These are phyloP conservation scores for Paramisgurnus dabryanus DNA, from an alignment of 2,113 vertebrate genomes.

Conservation along the genomic window DNA sequence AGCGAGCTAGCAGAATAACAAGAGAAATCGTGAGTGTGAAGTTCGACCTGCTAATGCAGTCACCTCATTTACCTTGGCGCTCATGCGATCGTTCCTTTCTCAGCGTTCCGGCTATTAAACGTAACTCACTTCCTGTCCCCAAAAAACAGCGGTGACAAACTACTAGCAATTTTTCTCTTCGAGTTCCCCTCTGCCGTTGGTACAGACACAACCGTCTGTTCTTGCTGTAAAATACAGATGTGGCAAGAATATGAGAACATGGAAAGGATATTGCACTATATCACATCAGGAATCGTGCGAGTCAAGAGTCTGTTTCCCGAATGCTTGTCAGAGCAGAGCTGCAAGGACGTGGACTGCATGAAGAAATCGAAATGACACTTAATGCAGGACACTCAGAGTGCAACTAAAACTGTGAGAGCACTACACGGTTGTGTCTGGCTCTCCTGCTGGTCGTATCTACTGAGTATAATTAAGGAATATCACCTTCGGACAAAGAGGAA, in stretches of 20 bases:
- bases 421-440: neutral
- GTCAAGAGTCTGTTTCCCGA: conserved; percentile 11
- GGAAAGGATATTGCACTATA: conserved; percentile 15
- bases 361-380: conserved; percentile 8
- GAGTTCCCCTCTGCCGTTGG: neutral
- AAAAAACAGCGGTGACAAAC: neutral
- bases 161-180: conserved; percentile 6
- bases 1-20: conserved; percentile 41
- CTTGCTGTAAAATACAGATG: conserved; percentile 8
- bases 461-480: neutral
- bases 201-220: neutral
- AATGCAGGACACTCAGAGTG: conserved; percentile 15
- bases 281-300: neutral
- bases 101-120: conserved; percentile 39
- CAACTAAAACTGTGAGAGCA: conserved; percentile 10
- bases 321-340: conserved; percentile 12
- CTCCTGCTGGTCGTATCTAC: neutral
- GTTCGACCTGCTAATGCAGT: conserved; percentile 9
- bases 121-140: conserved; percentile 13
- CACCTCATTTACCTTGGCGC: conserved; percentile 34
- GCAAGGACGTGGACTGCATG: neutral
- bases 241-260: conserved; percentile 10
- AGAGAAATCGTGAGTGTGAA: conserved; percentile 47
- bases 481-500: too few relatives aligned
- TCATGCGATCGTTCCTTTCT: conserved; percentile 19